Base-by-base conservation (phyloP, 2,797 vertebrate genomes). In the Ciconia nigra region DNA sequence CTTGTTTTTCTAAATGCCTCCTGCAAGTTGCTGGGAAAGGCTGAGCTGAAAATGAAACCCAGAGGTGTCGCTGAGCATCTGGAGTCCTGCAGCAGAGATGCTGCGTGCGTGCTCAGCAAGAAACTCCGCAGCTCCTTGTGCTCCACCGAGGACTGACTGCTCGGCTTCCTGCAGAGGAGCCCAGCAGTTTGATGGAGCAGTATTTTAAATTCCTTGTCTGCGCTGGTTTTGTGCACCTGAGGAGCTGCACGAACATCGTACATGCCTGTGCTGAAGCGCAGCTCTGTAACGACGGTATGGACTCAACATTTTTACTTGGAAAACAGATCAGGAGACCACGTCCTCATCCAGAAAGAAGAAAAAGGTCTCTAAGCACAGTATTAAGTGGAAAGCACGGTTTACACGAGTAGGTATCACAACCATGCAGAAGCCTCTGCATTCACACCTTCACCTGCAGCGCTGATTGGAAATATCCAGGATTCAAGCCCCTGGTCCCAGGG, bases 181-280 rank as follows among this genome's bases (percentile, higher is more conserved):
- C 0, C 16, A 1, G 57, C 51, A 2, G 28, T 3, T 12, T 5
- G 46, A 9, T 4, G 58, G 33, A 29, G 21, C 2, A 10, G 29
- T 4, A 1, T 2, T 15, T 28, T 51, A 16, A 49, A 51, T 25
- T 29, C 51, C 84, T 10, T 0, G 2, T 7, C 39, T 0, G 10
- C 22, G 39, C 2, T 29, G 73, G 25, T 13, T 73, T 35, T 25
- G 65, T 3, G 47, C 42, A 8, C 18, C 33, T 1, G 18, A 46
- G 39, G 33, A 46, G 84, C 63, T 8, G 25, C 51, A 2, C 0
- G 2, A 70, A 72, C 31, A 15, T 7, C 59, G 3, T 0, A 15
- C 22, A 1, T 1, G 0, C 44, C 73, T 9, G 35, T 1, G 49
- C 18, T 12, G 59, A 5, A 9, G 39, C 6, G 1, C 55, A 13